A percentile compares a stretch with the other conserved stretches of the same genome.
These are phyloP conservation scores for Cheirogaleus major DNA, from an alignment of 2,797 vertebrate species.

Conservation along the genomic window DNA sequence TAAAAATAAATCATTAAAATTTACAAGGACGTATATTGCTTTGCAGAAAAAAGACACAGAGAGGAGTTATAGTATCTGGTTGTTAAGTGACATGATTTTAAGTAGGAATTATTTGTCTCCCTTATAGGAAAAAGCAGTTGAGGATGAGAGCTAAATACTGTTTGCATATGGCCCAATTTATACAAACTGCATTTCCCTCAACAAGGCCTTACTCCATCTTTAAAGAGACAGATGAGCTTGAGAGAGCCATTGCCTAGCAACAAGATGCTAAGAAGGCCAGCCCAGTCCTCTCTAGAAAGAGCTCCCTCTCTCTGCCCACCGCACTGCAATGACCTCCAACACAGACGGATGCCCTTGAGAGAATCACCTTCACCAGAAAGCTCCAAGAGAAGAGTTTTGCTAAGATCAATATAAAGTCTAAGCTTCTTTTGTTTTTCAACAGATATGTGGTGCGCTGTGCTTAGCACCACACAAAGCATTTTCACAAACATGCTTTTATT, in stretches of 20 bases:
- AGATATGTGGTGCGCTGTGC: background rate
- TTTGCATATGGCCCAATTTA: slow-evolving; percentile 70
- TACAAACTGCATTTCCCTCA: slow-evolving; percentile 62
- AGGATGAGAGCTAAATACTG: slow-evolving; percentile 45
- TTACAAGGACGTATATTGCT: slow-evolving; percentile 66
- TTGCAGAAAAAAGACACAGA: background rate
- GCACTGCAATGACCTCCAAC: slow-evolving; percentile 56
- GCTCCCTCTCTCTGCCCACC: background rate
- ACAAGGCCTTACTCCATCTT: slow-evolving; percentile 59
- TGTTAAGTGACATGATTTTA: slow-evolving; percentile 67
- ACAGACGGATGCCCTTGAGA: slow-evolving; percentile 60
- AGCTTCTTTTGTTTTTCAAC: slow-evolving; percentile 35
- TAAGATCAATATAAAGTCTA: background rate
- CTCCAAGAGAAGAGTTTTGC: background rate
- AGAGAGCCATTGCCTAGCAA: slow-evolving; percentile 75
- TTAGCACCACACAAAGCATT: slow-evolving; percentile 25
- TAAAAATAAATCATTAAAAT: slow-evolving; percentile 79
- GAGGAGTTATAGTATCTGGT: slow-evolving; percentile 52
- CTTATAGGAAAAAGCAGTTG: slow-evolving; percentile 43
- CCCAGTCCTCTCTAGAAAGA: slow-evolving; percentile 43
- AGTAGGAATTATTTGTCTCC: slow-evolving; percentile 60
- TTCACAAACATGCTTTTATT: background rate
- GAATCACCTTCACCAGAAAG: slow-evolving; percentile 54
- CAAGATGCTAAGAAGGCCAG: slow-evolving; percentile 71
- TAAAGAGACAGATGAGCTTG: slow-evolving; percentile 68